phyloP scores from a whole-genome alignment of 2,113 vertebrate genomes.

The Gadus chalcogrammus region DNA sequence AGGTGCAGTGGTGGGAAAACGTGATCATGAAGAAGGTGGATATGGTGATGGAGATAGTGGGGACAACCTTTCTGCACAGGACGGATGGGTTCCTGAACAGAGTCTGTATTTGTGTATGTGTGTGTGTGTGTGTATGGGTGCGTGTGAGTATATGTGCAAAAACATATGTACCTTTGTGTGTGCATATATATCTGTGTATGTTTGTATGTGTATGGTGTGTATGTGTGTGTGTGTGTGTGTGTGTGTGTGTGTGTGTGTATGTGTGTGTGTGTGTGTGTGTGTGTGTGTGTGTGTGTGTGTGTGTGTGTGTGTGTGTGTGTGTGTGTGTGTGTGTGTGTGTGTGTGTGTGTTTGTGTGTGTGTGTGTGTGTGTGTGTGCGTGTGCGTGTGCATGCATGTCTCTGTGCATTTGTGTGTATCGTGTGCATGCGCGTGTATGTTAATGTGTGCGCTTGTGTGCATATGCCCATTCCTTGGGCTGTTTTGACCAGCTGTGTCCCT shows the following conservation, averaged over 20 bases:
- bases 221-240: too few relatives aligned
- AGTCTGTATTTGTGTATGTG: too few relatives aligned
- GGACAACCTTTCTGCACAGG: too few relatives aligned
- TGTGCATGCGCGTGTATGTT: background rate
- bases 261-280: background rate
- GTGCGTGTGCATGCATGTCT: background rate
- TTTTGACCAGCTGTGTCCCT: slow-evolving; percentile 45
- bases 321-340: background rate
- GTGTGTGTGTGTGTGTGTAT: background rate
- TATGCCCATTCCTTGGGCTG: slow-evolving; percentile 20
- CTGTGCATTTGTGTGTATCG: slow-evolving; percentile 1
- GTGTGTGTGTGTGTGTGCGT: background rate
- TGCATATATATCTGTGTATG: too few relatives aligned
- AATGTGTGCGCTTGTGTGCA: background rate
- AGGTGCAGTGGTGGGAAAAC: too few relatives aligned
- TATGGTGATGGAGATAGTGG: too few relatives aligned
- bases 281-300: background rate
- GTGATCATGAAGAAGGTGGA: too few relatives aligned
- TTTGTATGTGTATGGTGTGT: too few relatives aligned
- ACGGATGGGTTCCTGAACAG: too few relatives aligned
- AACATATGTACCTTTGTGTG: too few relatives aligned
- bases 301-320: background rate
- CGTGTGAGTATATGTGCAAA: too few relatives aligned
- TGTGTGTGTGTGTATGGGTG: too few relatives aligned
- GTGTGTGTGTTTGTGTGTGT: background rate